Percentiles rank a stretch among this genome's conserved stretches.
Conservation (phyloP, 2,797 vertebrate genomes). For the Pangasius mekongensis region DNA sequence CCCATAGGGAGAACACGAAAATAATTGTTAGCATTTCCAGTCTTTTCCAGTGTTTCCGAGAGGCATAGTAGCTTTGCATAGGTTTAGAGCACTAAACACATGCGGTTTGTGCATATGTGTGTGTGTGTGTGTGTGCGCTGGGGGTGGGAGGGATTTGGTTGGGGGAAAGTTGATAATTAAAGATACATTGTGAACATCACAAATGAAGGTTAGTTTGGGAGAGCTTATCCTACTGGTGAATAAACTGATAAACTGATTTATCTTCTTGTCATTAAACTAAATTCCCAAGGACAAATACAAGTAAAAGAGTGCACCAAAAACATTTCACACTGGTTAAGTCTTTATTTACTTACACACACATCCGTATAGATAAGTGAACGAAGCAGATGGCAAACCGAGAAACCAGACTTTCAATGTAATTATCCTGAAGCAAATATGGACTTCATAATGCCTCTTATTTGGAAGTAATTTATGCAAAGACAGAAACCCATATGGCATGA, state of each 20-base stretch:
- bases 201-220: background rate
- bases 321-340: background rate
- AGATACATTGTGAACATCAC: background rate
- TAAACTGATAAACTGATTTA: background rate
- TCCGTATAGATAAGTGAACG: conserved; percentile 6
- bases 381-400: conserved; percentile 64
- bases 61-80: background rate
- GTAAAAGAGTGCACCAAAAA: background rate
- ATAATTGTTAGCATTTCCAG: background rate
- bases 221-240: background rate
- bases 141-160: too few species aligned
- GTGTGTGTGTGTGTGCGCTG: background rate
- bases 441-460: conserved; percentile 1
- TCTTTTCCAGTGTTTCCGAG: background rate
- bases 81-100: background rate
- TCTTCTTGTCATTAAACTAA: background rate
- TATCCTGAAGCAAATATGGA: conserved; percentile 60
- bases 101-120: background rate
- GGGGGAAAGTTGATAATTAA: background rate
- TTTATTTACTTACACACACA: background rate
- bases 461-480: conserved; percentile 11
- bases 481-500: conserved; percentile 25
- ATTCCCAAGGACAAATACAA: background rate
- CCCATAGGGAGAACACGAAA: background rate
- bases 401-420: conserved; percentile 69